Evolutionary conservation across 1,140 invertebrate species (phyloP), one percentile per base, ranked within the genome.

Genomic region (Drosophila asahinai): DNA sequence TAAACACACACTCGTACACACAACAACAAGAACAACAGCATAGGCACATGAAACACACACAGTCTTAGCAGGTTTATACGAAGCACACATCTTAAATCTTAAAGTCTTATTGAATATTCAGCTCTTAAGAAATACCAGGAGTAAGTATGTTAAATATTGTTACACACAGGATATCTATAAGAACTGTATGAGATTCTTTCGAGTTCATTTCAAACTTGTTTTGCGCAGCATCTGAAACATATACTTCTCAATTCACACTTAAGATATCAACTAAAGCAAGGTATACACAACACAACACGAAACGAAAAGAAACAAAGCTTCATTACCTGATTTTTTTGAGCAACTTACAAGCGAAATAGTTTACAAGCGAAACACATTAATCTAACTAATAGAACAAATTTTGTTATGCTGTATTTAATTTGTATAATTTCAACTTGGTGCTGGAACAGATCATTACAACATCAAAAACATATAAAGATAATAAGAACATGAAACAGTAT

Each of bases 321-420:
- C 63, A 90, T 90, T 90, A 90, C 86, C 86, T 90, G 86, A 90
- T 90, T 90, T 78, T 89, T 84, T 78, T 87, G 77, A 89, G 77
- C 66, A 75, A 84, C 81, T 77, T 68, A 61, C 55, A 79, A 71
- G 14, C 62, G 38, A 84, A 65, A 86, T 86, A 65, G 66, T 80
- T 84, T 81, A 76, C 19, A 25, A 38, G 38, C 57, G 48, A 62
- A 25, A 42, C 45, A 27, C 43, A 60, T 51, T 72, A 73, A 72
- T 47, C 51, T 51, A 72, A 51, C 76, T 57, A 79, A 76, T 84
- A 86, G 86, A 59, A 71, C 36, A 54, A 90, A 90, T 76, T 90
- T 89, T 90, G 68, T 89, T 79, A 79, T 65, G 67, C 58, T 58
- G 25, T 60, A 45, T 77, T 68, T 80, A 67, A 72, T 59, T 67